Conservation (phyloP, 2,113 vertebrate genomes). For the Grus americana region DNA sequence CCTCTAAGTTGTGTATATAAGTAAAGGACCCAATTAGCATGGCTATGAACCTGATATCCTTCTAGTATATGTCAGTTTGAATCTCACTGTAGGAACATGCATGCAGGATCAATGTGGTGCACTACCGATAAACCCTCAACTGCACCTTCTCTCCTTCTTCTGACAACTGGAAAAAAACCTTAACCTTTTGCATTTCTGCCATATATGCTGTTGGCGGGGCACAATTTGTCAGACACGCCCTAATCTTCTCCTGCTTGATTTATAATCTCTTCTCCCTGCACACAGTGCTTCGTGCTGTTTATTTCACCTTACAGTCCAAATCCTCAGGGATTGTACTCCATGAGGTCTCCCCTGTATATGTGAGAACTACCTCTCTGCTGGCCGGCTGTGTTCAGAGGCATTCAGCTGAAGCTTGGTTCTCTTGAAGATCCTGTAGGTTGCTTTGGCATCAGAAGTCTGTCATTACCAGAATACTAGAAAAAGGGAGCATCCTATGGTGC, state of each 20-base stretch:
- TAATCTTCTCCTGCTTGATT: not conserved
- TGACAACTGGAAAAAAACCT: not conserved
- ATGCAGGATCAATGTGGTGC: not conserved
- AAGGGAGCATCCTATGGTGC: not conserved
- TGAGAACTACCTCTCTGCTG: not conserved
- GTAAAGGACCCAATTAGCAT: not conserved
- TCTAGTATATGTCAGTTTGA: not conserved
- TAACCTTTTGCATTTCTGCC: not conserved
- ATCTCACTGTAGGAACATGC: not conserved
- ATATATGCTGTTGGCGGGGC: not conserved
- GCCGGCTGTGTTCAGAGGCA: not conserved
- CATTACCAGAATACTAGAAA: not conserved
- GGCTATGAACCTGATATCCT: not conserved
- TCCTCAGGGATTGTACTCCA: not conserved
- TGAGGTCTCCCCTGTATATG: not conserved
- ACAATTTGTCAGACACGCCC: not conserved
- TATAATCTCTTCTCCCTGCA: not conserved
- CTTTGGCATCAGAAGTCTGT: not conserved
- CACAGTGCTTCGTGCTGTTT: not conserved
- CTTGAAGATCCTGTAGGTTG: not conserved
- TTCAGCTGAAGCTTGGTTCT: not conserved
- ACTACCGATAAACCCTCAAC: not conserved
- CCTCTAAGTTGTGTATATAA: not conserved
- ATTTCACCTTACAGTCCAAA: not conserved
- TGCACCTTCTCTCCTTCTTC: not conserved